Conservation (phyloP, 2,797 vertebrate genomes). For the Parauchenoglanis ngamensis region DNA sequence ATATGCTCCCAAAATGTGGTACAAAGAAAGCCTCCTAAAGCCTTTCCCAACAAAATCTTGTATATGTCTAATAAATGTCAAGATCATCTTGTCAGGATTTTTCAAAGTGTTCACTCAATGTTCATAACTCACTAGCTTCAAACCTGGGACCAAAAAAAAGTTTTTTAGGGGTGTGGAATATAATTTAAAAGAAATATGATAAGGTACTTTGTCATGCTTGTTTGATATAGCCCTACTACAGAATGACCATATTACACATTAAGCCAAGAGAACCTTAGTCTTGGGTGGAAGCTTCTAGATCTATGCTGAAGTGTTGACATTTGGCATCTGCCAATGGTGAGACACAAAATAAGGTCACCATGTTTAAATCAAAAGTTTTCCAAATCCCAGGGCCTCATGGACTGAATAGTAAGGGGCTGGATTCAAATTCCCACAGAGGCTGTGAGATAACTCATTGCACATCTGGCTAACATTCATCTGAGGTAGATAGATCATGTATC, state of each 20-base stretch:
- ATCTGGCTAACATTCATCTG: constrained; percentile 46
- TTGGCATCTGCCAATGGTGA: constrained; percentile 12
- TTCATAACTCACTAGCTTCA: neutral
- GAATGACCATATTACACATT: constrained; percentile 12
- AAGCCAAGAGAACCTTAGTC: neutral
- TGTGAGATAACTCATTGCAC: constrained; percentile 44
- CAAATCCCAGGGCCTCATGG: constrained; percentile 28
- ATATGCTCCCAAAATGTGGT: neutral
- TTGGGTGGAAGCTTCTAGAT: neutral
- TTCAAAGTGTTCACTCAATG: neutral
- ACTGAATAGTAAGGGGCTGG: constrained; percentile 25
- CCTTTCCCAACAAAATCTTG: neutral
- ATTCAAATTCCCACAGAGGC: constrained; percentile 39
- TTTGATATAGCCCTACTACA: constrained; percentile 3
- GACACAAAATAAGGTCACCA: constrained; percentile 19
- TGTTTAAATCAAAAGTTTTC: constrained; percentile 11
- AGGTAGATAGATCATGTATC: constrained; percentile 40
- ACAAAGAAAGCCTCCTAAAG: neutral
- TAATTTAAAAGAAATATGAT: constrained; percentile 1
- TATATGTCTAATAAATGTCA: neutral
- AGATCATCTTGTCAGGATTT: neutral
- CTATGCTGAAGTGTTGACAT: neutral
- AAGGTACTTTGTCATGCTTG: constrained; percentile 5
- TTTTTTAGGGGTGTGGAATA: neutral
- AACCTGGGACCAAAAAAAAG: neutral